phyloP scores from a whole-genome alignment of 2,113 vertebrate genomes.

The Salvelinus fontinalis region DNA sequence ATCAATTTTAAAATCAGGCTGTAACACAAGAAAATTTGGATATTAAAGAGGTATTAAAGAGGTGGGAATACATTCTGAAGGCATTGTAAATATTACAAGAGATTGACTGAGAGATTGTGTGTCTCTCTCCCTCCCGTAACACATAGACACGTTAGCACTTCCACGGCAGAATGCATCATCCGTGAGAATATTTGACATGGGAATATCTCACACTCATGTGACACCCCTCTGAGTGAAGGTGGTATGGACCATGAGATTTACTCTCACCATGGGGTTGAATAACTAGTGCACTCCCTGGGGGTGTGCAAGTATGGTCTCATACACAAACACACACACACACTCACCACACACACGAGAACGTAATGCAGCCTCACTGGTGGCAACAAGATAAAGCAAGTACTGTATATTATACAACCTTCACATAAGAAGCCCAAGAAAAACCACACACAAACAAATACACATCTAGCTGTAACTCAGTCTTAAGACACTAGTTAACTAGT shows the following conservation, averaged over 20 bases:
- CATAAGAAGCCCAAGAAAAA: background rate
- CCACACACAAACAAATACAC: slow-evolving; percentile 11
- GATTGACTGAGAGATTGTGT: no score
- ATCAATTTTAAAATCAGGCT: no score
- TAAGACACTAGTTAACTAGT: slow-evolving; percentile 17
- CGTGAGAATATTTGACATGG: background rate
- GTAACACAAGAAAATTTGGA: no score
- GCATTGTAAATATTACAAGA: no score
- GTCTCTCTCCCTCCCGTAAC: background rate
- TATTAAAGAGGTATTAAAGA: no score
- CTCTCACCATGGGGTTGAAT: background rate
- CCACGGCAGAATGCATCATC: background rate
- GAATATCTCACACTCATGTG: slow-evolving; percentile 9
- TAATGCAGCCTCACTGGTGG: background rate
- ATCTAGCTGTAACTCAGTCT: slow-evolving; percentile 3
- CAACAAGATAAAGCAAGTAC: slow-evolving; percentile 7
- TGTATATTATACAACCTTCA: background rate
- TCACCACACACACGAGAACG: background rate
- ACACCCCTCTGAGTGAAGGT: background rate
- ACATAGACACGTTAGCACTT: background rate
- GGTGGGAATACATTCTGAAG: no score
- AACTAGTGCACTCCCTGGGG: background rate
- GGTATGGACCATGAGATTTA: background rate
- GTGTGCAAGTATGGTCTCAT: background rate
- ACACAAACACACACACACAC: no score